Base-by-base conservation (phyloP, 1,140 invertebrate species). In the Venturia canescens region DNA sequence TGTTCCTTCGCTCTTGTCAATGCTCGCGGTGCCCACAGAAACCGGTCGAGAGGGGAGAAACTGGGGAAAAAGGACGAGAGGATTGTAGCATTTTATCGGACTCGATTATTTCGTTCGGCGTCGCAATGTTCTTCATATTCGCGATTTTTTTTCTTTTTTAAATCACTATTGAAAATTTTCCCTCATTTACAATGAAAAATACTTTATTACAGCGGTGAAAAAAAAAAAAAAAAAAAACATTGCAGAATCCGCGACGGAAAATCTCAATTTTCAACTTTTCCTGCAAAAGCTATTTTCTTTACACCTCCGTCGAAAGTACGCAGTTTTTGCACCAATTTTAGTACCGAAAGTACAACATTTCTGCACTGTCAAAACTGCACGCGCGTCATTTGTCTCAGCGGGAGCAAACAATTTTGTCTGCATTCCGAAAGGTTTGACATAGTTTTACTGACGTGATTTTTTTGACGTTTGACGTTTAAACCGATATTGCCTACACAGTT, bases 21-120 rank as follows among this genome's bases (percentile, higher is more conserved):
- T 57, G 53, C 53, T 57, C 21, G 18, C 21, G 18, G 53, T 57
- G 53, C 18, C 53, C 53, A 23, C 18, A 18, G 53, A 57, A 57
- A 57, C 53, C 53, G 53, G 53, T 57, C 53, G 53, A 44, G 53
- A 57, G 53, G 53, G 53, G 53, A 57, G 53, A 23, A 57, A 57
- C 53, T 44, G 38, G 38, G 38, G 38, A 44, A 44, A 44, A 44
- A 44, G 38, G 38, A 44, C 38, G 11, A 44, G 38, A 44, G 7
- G 38, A 23, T 23, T 23, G 53, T 57, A 57, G 53, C n/a, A 21
- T 57, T 57, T 57, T 57, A 6, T 6, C 53, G n/a, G 18, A 23
- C 53, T 57, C 53, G 53, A 3, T 57, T 18, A 57, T 57, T 57
- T 57, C 18, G 53, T 18, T 18, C 6, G 18, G 21, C 53, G 0